phyloP scores from a whole-genome alignment of 2,797 vertebrate genomes.

The Parauchenoglanis ngamensis region DNA sequence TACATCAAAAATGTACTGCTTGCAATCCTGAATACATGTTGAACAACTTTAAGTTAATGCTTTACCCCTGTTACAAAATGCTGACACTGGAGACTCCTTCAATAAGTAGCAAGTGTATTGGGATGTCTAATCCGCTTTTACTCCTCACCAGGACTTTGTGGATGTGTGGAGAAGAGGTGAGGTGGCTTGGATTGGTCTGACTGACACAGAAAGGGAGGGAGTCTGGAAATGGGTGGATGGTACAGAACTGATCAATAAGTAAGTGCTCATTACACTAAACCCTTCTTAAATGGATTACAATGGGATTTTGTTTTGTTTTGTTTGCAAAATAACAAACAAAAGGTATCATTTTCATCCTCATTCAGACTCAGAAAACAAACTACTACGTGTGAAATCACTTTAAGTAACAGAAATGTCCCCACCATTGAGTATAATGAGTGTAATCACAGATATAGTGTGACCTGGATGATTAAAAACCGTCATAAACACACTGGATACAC shows the following conservation, averaged over 20 bases:
- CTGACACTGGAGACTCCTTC: not conserved
- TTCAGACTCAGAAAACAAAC: too few species aligned
- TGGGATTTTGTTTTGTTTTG: too few species aligned
- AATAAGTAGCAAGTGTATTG: too few species aligned
- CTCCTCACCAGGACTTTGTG: not conserved
- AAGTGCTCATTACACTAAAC: not conserved
- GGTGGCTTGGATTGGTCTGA: not conserved
- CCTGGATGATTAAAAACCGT: not conserved
- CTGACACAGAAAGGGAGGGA: not conserved
- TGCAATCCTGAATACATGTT: too few species aligned
- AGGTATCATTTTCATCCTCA: too few species aligned
- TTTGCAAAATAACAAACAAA: too few species aligned
- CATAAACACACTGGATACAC: not conserved
- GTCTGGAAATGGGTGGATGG: conserved; percentile 18
- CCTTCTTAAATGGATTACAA: not conserved
- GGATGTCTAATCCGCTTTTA: not conserved
- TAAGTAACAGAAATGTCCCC: not conserved
- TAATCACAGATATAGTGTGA: not conserved
- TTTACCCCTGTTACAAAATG: not conserved
- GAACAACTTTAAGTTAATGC: not conserved
- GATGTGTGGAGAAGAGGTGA: not conserved
- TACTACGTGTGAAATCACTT: not conserved
- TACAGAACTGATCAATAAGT: not conserved
- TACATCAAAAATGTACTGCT: not conserved
- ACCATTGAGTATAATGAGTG: not conserved